Conservation (phyloP, 2,888 invertebrate genomes). For the Sipha maydis region DNA sequence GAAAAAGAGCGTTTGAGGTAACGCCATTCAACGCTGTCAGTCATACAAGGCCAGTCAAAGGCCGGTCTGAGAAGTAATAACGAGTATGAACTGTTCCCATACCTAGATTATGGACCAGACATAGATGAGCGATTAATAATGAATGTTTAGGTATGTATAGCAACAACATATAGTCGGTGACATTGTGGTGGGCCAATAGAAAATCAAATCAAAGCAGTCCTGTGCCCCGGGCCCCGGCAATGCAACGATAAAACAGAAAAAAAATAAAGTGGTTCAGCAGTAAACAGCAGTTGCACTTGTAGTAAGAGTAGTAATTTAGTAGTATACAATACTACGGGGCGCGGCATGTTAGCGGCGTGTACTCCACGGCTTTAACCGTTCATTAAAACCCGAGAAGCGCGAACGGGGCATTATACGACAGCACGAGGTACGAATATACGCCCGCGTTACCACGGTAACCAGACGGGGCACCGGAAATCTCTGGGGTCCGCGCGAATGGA, state of each 20-base stretch:
- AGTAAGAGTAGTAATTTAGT: constrained; percentile 23
- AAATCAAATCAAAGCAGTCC: neutral
- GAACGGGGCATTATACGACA: neutral
- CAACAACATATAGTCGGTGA: too few relatives aligned
- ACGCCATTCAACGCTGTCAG: too few relatives aligned
- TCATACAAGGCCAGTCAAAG: too few relatives aligned
- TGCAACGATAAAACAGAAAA: neutral
- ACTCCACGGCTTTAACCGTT: constrained; percentile 30
- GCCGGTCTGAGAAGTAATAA: too few relatives aligned
- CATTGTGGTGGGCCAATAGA: neutral
- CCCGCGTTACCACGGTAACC: constrained; percentile 53
- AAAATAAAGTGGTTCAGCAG: neutral
- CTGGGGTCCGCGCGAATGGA: neutral
- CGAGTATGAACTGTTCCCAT: too few relatives aligned
- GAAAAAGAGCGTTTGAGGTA: too few relatives aligned
- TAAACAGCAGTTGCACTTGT: constrained; percentile 4
- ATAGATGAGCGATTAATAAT: too few relatives aligned
- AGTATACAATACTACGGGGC: neutral
- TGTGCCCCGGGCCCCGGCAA: neutral
- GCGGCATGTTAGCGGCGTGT: neutral
- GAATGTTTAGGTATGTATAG: too few relatives aligned
- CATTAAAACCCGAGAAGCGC: constrained; percentile 27
- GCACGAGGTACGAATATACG: neutral
- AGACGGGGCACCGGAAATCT: constrained; percentile 11
- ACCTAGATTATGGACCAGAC: too few relatives aligned